Evolutionary conservation across 2,113 vertebrate genomes (phyloP), one percentile per base, ranked within the genome.

Genomic region (Dunckerocampus dactyliophorus): DNA sequence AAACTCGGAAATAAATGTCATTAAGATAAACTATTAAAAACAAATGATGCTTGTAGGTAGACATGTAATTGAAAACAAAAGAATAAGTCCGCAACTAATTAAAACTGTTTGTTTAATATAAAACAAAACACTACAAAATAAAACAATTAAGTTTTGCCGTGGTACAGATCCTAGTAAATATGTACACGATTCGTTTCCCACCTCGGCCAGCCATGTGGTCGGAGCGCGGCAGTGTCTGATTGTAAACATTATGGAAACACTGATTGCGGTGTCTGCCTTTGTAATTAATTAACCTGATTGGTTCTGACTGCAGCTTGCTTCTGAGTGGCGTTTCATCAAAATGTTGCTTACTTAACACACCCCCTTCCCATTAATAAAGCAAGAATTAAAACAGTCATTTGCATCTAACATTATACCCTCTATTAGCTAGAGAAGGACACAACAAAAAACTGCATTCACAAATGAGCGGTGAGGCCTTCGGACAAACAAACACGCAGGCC

Each of bases 381-480:
- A 78, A 85, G 84, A 87, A 89, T 89, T 89, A 89, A 89, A 86
- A 82, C 82, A 81, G 77, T 79, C 81, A 84, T 87, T 85, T 87
- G 82, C 84, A 85, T 86, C 62, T 74, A 74, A 81, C 84, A 77
- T 82, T 78, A 83, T 80, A 81, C 75, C 71, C 80, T 82, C 82
- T 88, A 84, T 87, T 85, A 83, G 62, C 69, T 31, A 68, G 53
- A 20, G 47, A 58, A 58, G 51, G 80, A 76, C 57, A 43, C 20
- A 54, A 50, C 52, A 61, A 57, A 17, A 21, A 19, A 3, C 11
- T 21, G 51, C 61, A 57, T 39, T 46, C 21, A 62, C 62, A 77
- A 43, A 43, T 42, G 59, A 16, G 58, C 13, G 16, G 19, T 4
- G 31, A n/a, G 59, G 61, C 22, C 39, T 19, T 55, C 61, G 31